Percentiles rank a stretch among this genome's conserved stretches.
Evolutionary conservation across 2,113 vertebrate genomes (phyloP).

Genomic region (Hippolais icterina): DNA sequence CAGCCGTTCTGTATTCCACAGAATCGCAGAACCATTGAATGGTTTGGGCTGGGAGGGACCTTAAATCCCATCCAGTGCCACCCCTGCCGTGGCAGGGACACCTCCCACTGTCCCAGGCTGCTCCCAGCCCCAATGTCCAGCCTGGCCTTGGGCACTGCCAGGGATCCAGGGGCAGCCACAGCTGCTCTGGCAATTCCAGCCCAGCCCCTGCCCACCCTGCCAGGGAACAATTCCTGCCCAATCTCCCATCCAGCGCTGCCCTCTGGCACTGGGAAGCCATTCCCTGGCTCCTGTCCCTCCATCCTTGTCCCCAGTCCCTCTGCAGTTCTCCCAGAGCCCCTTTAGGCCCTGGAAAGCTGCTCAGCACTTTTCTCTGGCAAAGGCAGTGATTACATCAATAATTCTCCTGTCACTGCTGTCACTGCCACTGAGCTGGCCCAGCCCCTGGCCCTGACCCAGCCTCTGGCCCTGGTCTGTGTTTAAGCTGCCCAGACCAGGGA

Average conservation of each 20-base stretch:
- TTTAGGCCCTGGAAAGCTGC: background rate
- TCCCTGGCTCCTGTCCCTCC: background rate
- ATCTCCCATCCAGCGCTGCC: background rate
- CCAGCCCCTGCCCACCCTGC: background rate
- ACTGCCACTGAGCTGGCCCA: background rate
- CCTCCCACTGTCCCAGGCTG: background rate
- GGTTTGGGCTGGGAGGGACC: background rate
- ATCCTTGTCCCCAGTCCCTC: background rate
- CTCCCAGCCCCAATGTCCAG: background rate
- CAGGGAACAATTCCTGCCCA: background rate
- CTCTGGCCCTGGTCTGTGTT: background rate
- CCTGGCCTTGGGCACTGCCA: background rate
- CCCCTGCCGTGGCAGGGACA: background rate
- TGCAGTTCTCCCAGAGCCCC: background rate
- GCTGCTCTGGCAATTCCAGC: background rate
- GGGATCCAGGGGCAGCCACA: background rate
- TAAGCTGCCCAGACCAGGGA: background rate
- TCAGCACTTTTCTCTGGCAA: background rate
- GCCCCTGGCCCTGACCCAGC: background rate
- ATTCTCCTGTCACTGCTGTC: background rate
- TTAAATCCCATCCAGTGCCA: rapidly evolving
- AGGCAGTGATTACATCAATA: background rate
- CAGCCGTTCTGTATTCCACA: background rate
- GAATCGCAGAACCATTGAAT: background rate
- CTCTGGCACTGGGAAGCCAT: background rate